These are phyloP conservation scores for Meloidogyne floridensis DNA, from an alignment of 1,140 invertebrate species.

Conservation along the genomic window DNA sequence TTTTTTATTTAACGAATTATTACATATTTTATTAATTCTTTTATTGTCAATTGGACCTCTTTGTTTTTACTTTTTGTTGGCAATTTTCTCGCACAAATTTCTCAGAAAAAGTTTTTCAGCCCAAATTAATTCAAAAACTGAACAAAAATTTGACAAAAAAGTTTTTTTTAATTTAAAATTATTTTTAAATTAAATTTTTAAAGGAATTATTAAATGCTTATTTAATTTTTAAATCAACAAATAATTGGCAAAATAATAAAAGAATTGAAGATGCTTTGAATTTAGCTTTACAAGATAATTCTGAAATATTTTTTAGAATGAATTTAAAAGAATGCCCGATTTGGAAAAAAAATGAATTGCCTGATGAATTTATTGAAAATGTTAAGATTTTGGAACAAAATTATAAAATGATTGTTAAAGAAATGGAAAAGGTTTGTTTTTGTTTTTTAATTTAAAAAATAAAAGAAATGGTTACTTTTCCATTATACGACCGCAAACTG, in stretches of 20 bases:
- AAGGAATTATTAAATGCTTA: constrained; percentile 29
- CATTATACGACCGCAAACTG: too few species aligned
- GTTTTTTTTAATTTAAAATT: constrained; percentile 3
- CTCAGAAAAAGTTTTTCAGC: background rate
- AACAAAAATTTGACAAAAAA: constrained; percentile 25
- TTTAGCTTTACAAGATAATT: background rate
- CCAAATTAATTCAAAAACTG: background rate
- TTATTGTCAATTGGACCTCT: constrained; percentile 11
- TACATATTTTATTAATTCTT: constrained; percentile 16
- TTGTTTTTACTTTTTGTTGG: constrained; percentile 13
- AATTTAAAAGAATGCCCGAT: constrained; percentile 25
- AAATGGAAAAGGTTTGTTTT: constrained; percentile 32
- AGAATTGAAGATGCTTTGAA: constrained; percentile 1
- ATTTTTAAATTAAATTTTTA: constrained; percentile 15
- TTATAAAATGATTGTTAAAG: constrained; percentile 21
- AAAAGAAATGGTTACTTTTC: too few species aligned
- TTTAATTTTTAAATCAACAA: constrained; percentile 19
- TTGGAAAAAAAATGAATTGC: constrained; percentile 24
- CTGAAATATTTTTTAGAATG: constrained; percentile 35
- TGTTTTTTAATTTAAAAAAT: background rate
- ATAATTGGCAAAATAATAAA: background rate
- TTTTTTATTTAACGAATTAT: constrained; percentile 6
- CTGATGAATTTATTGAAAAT: constrained; percentile 15
- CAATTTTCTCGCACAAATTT: constrained; percentile 19
- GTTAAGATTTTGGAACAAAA: constrained; percentile 20